A percentile compares a stretch with the other conserved stretches of the same genome.
phyloP scores from a whole-genome alignment of 2,888 invertebrate species.

The Mantis religiosa region DNA sequence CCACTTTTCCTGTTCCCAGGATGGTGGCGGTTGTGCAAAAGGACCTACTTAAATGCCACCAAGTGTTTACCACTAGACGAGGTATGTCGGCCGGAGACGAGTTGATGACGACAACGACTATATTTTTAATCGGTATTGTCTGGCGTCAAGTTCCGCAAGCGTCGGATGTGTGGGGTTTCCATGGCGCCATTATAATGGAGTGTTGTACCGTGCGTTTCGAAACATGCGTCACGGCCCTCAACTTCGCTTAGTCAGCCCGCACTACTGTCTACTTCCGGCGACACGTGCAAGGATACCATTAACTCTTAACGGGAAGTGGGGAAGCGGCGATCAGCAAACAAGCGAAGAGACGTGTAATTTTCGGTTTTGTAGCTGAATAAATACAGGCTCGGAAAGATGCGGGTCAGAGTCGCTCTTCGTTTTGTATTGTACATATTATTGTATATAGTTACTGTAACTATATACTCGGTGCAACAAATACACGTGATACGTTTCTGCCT shows the following conservation, averaged over 20 bases:
- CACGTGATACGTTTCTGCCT: too few relatives aligned
- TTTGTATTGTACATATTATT: too few relatives aligned
- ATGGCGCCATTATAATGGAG: neutral
- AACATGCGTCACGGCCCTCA: neutral
- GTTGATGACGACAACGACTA: neutral
- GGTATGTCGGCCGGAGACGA: neutral
- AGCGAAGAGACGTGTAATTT: too few relatives aligned
- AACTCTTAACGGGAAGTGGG: too few relatives aligned
- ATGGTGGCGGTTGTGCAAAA: neutral
- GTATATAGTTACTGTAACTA: too few relatives aligned
- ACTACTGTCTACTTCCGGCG: neutral
- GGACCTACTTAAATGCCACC: neutral
- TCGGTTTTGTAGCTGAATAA: too few relatives aligned
- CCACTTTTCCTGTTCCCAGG: neutral
- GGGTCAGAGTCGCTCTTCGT: too few relatives aligned
- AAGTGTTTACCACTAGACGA: neutral
- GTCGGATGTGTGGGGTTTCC: neutral
- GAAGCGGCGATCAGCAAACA: too few relatives aligned
- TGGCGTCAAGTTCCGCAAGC: neutral
- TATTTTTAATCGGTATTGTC: neutral
- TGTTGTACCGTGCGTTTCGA: neutral
- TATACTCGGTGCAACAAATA: too few relatives aligned
- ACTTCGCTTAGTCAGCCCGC: neutral
- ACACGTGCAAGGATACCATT: too few relatives aligned
- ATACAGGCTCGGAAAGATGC: too few relatives aligned